Base-by-base conservation (phyloP, 2,797 vertebrate species). In the Apogon hyalosoma region DNA sequence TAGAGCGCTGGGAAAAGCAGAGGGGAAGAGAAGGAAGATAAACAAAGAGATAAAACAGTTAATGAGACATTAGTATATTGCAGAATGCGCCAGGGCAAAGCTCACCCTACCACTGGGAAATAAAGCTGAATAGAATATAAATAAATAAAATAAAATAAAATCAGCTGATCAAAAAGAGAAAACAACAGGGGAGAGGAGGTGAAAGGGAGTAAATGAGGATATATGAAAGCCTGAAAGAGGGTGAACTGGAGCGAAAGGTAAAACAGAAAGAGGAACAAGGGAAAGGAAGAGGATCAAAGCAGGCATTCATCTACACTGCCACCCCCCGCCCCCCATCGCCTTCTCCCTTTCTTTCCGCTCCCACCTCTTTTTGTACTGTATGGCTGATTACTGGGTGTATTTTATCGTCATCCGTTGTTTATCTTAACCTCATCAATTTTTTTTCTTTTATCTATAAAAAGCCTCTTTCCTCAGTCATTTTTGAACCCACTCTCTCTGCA, bases 11-110 rank as follows among this genome's bases (percentile, higher is more conserved):
- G 79, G 74, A 76, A n/a, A 58, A 59, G 53, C 36, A 8, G 36
- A 48, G 45, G 65, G 57, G 54, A 42, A 69, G 56, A 41, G 66
- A 57, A 60, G 46, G 69, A 57, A 73, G 79, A 83, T 77, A 77
- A 90, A 88, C 64, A 74, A 73, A 73, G 7, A 41, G 73, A 84
- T 75, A 57, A 77, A 86, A 77, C 18, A 4, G 38, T 63, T 88
- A 87, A 88, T 85, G 80, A 88, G 87, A 83, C 81, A 73, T 80
- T 76, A 86, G 76, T 77, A 73, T 57, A 83, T 77, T 58, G 60
- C 73, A 78, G 73, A 83, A 59, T 18, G 68, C 7, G 11, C 28
- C 60, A 3, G 19, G 60, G 61, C 65, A 75, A 65, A 77, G 49
- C 59, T 3, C 1, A 80, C 41, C 4, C 4, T 31, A 38, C 78